These are phyloP conservation scores for Iphiclides podalirius DNA, from an alignment of 2,888 invertebrate species.

Conservation along the genomic window DNA sequence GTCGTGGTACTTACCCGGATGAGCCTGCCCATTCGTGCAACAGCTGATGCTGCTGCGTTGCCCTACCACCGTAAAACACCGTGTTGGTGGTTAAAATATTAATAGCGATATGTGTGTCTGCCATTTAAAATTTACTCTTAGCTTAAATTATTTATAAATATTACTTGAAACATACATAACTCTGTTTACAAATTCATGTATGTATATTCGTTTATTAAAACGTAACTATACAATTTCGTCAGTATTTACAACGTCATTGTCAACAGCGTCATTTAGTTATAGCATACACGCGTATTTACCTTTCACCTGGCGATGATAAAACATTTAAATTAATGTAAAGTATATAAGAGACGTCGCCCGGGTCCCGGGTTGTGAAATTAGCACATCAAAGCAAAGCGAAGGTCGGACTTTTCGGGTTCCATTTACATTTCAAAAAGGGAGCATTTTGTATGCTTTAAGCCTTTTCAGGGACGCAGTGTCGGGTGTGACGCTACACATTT, in stretches of 20 bases:
- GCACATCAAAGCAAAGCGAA: constrained; percentile 69
- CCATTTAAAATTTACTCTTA: too few species aligned
- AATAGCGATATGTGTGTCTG: too few species aligned
- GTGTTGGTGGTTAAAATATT: too few species aligned
- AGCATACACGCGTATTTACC: not conserved
- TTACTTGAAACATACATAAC: too few species aligned
- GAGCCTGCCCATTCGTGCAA: too few species aligned
- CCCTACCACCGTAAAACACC: too few species aligned
- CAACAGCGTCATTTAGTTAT: not conserved
- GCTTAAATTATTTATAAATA: too few species aligned
- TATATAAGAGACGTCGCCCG: constrained; percentile 11
- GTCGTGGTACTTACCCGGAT: too few species aligned
- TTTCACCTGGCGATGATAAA: constrained; percentile 15
- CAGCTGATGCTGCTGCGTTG: too few species aligned
- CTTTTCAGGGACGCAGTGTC: constrained; percentile 28
- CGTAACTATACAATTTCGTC: not conserved
- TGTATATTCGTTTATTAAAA: not conserved
- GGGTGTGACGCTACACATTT: constrained; percentile 2
- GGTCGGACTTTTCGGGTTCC: constrained; percentile 58
- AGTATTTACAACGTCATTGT: too few species aligned
- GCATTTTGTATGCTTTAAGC: constrained; percentile 42
- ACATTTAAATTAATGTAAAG: constrained; percentile 22
- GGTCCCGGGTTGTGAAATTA: constrained; percentile 43
- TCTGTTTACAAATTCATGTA: not conserved
- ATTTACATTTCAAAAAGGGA: constrained; percentile 74